phyloP scores from a whole-genome alignment of 2,888 invertebrate species.

The Dynastes maya region DNA sequence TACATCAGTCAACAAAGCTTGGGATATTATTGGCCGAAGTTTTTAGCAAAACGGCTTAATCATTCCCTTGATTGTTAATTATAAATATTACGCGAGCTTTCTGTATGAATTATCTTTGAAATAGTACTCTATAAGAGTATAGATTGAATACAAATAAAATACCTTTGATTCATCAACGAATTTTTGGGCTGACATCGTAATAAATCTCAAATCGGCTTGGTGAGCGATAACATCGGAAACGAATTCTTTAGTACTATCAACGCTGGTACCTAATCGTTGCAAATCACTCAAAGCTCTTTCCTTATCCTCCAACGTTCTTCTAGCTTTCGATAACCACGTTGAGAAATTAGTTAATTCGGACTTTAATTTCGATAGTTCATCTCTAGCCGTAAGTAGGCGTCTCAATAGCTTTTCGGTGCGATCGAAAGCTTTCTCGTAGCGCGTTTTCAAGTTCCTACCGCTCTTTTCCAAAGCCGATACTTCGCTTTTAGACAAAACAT shows the following conservation, averaged over 20 bases:
- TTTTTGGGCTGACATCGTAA: constrained; percentile 96
- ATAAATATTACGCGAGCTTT: too few relatives aligned
- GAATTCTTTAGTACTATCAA: constrained; percentile 89
- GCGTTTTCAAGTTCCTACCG: constrained; percentile 86
- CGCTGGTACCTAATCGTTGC: constrained; percentile 79
- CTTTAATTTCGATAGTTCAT: constrained; percentile 91
- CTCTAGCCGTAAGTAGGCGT: constrained; percentile 84
- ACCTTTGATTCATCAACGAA: constrained; percentile 96
- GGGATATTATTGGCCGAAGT: too few relatives aligned
- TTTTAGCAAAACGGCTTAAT: too few relatives aligned
- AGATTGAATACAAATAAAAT: constrained; percentile 34
- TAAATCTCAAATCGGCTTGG: constrained; percentile 95
- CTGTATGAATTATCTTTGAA: too few relatives aligned
- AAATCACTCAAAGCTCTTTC: constrained; percentile 87
- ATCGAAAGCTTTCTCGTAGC: constrained; percentile 87
- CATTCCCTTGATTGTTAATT: too few relatives aligned
- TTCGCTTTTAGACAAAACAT: constrained; percentile 94
- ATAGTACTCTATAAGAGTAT: too few relatives aligned
- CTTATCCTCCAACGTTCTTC: constrained; percentile 87
- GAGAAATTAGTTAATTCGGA: constrained; percentile 87
- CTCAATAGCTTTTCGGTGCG: constrained; percentile 85
- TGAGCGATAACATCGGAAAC: constrained; percentile 95
- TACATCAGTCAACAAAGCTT: too few relatives aligned
- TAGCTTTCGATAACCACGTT: constrained; percentile 87
- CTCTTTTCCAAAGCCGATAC: constrained; percentile 90